Conservation (phyloP, 2,888 invertebrate genomes). For the Idaea dimidiata region DNA sequence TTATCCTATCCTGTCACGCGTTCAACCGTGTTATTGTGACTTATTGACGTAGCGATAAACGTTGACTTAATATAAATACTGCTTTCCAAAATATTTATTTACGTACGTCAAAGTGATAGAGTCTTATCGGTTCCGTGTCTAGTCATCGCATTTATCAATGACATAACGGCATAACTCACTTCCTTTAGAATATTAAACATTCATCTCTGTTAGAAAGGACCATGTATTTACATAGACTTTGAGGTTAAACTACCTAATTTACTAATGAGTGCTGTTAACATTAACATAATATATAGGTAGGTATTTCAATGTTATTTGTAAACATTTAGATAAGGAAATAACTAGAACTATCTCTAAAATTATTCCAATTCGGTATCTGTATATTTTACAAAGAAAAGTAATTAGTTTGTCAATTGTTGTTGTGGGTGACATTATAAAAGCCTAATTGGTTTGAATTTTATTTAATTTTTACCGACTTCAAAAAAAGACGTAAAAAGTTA, state of each 20-base stretch:
- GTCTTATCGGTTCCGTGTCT: conserved; percentile 41
- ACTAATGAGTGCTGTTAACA: neutral
- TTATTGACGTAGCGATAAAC: conserved; percentile 12
- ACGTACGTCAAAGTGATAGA: conserved; percentile 21
- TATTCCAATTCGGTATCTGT: too few species aligned
- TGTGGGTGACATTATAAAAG: too few species aligned
- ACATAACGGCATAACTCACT: conserved; percentile 40
- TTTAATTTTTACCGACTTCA: too few species aligned
- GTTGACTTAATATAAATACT: conserved; percentile 7
- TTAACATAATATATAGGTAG: neutral
- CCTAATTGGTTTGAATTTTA: too few species aligned
- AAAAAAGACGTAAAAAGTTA: too few species aligned
- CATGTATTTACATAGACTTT: neutral
- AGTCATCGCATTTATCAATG: conserved; percentile 46
- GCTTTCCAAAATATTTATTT: conserved; percentile 17
- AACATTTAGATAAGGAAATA: too few species aligned
- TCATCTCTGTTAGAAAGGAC: neutral
- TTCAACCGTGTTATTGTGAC: conserved; percentile 2
- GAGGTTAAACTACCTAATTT: neutral
- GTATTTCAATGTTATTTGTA: too few species aligned
- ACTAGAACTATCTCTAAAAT: too few species aligned
- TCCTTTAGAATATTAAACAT: neutral
- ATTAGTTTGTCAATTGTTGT: too few species aligned
- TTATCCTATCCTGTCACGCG: conserved; percentile 1
- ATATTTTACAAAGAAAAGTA: too few species aligned